Base-by-base conservation (phyloP, 1,140 invertebrate species). In the Eriosoma lanigerum region DNA sequence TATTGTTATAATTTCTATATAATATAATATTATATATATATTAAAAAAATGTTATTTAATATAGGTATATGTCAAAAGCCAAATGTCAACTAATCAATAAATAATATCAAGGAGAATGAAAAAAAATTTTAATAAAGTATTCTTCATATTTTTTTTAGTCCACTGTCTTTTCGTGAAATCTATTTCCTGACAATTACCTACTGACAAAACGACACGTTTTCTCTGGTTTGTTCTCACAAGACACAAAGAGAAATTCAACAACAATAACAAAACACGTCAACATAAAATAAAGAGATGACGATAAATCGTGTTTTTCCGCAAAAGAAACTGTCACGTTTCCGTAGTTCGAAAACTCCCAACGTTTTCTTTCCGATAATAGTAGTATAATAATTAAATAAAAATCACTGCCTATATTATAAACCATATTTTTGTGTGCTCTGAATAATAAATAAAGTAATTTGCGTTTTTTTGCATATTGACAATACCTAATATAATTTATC, bases 171-270 rank as follows among this genome's bases (percentile, higher is more conserved):
- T 29, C 10, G 26, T 32, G 58, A 62, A 60, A 32, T 62, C 26
- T 32, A 62, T 62, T 62, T 62, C 13, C 15, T 6, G 48, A 72
- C 24, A 72, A 72, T 72, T 72, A 52, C 29, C 24, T 38, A 38
- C 32, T 38, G 17, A 72, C 48, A 24, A 19, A 72, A 52, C 68
- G 44, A 50, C n/a, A n/a, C 44, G 46, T 70, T 70, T 70, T 70
- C 66, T 70, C 66, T 46, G 24, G 66, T 50, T 19, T 4, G 46
- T 70, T 70, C 66, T 70, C 66, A 70, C 66, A n/a, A n/a, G n/a
- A n/a, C n/a, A n/a, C n/a, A 70, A 52, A 72, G 68, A 72, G 68
- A 72, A 72, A 72, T 72, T 72, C 10, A 72, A 72, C 24, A 72
- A 50, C n/a, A 50, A 48, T 21, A 17, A 46, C 24, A 68, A 66